Conservation (phyloP, 2,113 vertebrate species). For the Brienomyrus brachyistius region DNA sequence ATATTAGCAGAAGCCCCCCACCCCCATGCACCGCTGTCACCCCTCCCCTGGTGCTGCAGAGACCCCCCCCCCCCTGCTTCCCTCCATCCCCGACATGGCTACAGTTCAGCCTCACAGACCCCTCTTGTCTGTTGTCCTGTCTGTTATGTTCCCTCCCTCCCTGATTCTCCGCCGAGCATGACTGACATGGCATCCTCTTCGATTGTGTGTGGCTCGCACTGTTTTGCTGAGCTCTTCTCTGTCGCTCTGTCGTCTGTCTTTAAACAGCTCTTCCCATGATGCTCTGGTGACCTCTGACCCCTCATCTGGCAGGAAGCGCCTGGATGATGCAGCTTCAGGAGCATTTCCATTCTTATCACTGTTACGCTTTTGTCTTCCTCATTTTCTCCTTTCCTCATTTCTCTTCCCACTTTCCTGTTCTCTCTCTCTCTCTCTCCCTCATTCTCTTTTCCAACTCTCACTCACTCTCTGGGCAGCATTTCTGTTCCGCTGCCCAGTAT, state of each 20-base stretch:
- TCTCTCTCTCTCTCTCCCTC: not conserved
- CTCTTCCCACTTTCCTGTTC: not conserved
- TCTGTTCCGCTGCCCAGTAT: not conserved
- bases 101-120: not conserved
- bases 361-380: not conserved
- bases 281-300: not conserved
- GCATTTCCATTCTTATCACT: not conserved
- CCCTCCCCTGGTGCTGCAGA: slow-evolving; percentile 46
- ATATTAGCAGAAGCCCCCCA: slow-evolving; percentile 53
- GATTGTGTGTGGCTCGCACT: not conserved
- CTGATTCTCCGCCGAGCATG: not conserved
- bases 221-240: not conserved
- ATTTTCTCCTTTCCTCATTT: not conserved
- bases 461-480: not conserved
- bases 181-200: not conserved
- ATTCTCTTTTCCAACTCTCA: not conserved
- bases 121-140: not conserved
- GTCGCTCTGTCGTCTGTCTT: not conserved
- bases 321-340: not conserved
- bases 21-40: slow-evolving; percentile 26
- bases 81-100: not conserved
- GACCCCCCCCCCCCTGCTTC: not conserved
- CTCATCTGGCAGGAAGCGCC: not conserved
- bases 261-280: not conserved
- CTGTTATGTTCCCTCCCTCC: not conserved